Percentiles rank a stretch among this genome's conserved stretches.
Conservation (phyloP, 2,888 invertebrate genomes). For the Phytoseiulus persimilis region DNA sequence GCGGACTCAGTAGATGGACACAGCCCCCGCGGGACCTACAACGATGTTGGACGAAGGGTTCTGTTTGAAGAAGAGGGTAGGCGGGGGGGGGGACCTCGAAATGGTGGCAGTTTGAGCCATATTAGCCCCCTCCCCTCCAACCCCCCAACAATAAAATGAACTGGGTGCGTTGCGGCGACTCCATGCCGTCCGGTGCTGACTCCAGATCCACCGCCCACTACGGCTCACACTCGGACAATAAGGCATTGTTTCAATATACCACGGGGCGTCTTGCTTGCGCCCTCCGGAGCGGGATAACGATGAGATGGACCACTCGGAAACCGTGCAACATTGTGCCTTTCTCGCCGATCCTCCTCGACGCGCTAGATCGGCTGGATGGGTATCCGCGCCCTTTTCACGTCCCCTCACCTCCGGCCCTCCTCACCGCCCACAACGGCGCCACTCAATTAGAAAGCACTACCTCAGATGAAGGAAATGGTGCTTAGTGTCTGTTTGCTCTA, state of each 20-base stretch:
- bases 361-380: not conserved
- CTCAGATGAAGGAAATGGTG: not conserved
- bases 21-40: slow-evolving; percentile 34
- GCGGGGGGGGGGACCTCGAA: not conserved
- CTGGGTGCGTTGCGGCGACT: not conserved
- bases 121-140: slow-evolving; percentile 12
- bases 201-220: not conserved
- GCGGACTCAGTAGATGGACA: not conserved
- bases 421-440: not conserved
- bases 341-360: not conserved
- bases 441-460: not conserved
- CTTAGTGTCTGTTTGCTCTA: not conserved
- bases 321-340: not conserved
- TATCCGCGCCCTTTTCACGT: not conserved
- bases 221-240: not conserved
- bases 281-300: not conserved
- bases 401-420: not conserved
- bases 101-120: slow-evolving; percentile 15
- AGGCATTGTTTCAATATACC: slow-evolving; percentile 5
- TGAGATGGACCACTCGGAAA: not conserved
- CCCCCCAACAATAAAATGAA: not conserved
- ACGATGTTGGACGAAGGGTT: not conserved
- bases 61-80: not conserved
- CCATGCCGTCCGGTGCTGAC: not conserved
- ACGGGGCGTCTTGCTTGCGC: not conserved